Evolutionary conservation across 2,888 invertebrate species (phyloP).

Genomic region (Lasioglossum vierecki): DNA sequence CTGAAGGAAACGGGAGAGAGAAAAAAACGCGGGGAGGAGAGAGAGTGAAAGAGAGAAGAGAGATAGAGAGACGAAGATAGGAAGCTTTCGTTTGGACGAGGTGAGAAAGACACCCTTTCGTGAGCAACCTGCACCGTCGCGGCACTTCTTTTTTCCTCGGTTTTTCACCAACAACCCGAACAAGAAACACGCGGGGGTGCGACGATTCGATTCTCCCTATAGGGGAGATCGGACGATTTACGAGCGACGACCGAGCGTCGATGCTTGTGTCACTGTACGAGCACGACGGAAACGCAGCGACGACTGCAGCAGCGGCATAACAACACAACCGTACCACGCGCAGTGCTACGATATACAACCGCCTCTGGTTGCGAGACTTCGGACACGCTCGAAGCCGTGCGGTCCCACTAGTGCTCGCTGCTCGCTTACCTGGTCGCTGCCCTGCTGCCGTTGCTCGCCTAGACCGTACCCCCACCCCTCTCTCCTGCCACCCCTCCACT

Average conservation of each 20-base stretch:
- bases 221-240: background rate
- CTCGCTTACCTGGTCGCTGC: slow-evolving; percentile 81
- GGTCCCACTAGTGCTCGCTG: slow-evolving; percentile 81
- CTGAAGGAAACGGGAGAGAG: background rate
- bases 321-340: slow-evolving; percentile 63
- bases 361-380: slow-evolving; percentile 56
- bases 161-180: background rate
- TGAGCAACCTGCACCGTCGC: slow-evolving; percentile 20
- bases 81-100: slow-evolving; percentile 8
- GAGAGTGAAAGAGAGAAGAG: background rate
- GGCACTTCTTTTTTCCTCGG: slow-evolving; percentile 6
- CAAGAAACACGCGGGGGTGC: slow-evolving; percentile 9
- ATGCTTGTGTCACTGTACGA: slow-evolving; percentile 36
- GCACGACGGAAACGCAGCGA: slow-evolving; percentile 40
- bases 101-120: slow-evolving; percentile 12
- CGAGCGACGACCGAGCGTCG: background rate
- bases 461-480: slow-evolving; percentile 79
- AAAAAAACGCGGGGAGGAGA: background rate
- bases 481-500: slow-evolving; percentile 76
- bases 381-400: slow-evolving; percentile 79
- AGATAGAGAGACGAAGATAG: background rate
- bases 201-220: background rate
- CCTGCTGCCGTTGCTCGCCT: slow-evolving; percentile 76
- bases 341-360: slow-evolving; percentile 60
- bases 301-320: slow-evolving; percentile 52